These are phyloP conservation scores for Gerris lacustris DNA, from an alignment of 2,888 invertebrate genomes.

Conservation along the genomic window DNA sequence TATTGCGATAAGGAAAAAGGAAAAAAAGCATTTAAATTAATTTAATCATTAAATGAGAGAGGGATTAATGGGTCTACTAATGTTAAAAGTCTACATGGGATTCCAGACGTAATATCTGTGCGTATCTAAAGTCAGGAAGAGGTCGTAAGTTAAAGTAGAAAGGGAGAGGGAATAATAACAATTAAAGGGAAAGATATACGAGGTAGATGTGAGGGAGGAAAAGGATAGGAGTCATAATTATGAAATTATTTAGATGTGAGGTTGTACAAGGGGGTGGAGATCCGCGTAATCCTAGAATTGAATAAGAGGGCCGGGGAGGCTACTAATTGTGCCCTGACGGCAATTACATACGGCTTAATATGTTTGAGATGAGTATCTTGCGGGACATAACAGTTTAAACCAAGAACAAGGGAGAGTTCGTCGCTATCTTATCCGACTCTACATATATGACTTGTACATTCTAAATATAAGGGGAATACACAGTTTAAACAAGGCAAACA, in stretches of 20 bases:
- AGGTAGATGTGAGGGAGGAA: background rate
- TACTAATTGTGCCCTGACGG: conserved; percentile 1
- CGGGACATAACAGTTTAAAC: background rate
- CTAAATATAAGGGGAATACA: too few species aligned
- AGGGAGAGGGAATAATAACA: background rate
- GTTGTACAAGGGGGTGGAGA: background rate
- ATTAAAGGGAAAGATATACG: background rate
- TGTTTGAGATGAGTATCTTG: background rate
- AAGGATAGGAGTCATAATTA: background rate
- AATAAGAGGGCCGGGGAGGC: background rate
- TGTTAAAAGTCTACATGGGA: too few species aligned
- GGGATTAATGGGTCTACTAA: too few species aligned
- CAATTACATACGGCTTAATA: conserved; percentile 3
- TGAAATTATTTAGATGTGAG: conserved; percentile 1
- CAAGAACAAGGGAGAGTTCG: too few species aligned
- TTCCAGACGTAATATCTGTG: too few species aligned
- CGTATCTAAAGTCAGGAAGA: too few species aligned
- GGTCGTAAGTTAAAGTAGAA: background rate
- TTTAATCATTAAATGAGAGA: too few species aligned
- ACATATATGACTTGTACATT: too few species aligned
- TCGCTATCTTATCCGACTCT: too few species aligned
- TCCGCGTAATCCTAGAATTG: background rate
- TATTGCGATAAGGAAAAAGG: too few species aligned
- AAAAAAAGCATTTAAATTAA: too few species aligned
- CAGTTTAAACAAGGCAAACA: too few species aligned